Percentiles rank a stretch among this genome's conserved stretches.
Conservation (phyloP, 2,797 vertebrate species). For the Champsocephalus gunnari region DNA sequence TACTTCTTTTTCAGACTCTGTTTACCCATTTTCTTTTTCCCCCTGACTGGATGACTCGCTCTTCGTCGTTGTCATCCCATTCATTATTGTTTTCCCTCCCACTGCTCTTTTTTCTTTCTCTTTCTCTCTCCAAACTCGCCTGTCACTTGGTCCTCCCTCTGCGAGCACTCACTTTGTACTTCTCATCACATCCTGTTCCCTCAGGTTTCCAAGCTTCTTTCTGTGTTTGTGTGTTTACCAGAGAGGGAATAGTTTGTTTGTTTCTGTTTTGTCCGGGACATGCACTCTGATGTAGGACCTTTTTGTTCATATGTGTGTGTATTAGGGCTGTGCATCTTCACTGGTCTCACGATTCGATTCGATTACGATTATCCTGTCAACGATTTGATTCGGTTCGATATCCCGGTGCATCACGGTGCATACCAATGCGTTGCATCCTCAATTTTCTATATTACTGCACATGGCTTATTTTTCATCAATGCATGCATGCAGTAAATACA, state of each 20-base stretch:
- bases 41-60: conserved; percentile 24
- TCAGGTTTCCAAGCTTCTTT: conserved; percentile 12
- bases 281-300: background rate
- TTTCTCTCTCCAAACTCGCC: conserved; percentile 20
- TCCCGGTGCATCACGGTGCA: too few species aligned
- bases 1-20: conserved; percentile 38
- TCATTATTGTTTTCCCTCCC: conserved; percentile 47
- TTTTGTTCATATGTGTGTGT: background rate
- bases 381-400: too few species aligned
- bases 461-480: too few species aligned
- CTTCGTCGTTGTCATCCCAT: conserved; percentile 48
- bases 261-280: background rate
- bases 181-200: conserved; percentile 34
- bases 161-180: conserved; percentile 14
- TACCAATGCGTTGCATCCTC: too few species aligned
- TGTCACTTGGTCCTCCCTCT: conserved; percentile 38
- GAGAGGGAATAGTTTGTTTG: background rate
- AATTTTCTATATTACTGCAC: too few species aligned
- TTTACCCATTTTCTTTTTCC: conserved; percentile 40
- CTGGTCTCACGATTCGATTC: too few species aligned
- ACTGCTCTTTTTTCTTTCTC: conserved; percentile 34
- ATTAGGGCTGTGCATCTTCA: too few species aligned
- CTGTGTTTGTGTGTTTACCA: conserved; percentile 8
- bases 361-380: too few species aligned
- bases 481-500: too few species aligned